Evolutionary conservation across 92 coral and sea anemone genomes (phyloP).

Genomic region (Heliopora coerulea): DNA sequence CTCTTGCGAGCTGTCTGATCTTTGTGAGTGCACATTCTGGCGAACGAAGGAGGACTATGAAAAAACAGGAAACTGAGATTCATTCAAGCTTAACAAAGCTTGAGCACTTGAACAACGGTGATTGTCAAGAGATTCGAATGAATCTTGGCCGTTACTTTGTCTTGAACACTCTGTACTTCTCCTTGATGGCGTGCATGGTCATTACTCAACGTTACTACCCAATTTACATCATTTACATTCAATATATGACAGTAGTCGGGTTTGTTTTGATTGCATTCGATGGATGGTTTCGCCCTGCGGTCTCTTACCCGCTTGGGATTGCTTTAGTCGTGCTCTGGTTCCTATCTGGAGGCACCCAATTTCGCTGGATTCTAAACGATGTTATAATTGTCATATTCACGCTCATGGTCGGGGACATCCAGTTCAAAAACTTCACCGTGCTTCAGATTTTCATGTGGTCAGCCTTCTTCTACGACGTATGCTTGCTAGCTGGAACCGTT

Average conservation of each 20-base stretch:
- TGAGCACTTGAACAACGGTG: neutral
- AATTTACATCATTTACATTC: constrained; percentile 65
- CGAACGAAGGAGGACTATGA: constrained; percentile 56
- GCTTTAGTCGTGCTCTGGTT: constrained; percentile 66
- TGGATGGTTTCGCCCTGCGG: constrained; percentile 72
- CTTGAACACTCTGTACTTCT: constrained; percentile 70
- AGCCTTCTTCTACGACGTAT: constrained; percentile 89
- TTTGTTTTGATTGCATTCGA: constrained; percentile 76
- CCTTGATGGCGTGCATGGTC: constrained; percentile 77
- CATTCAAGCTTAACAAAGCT: neutral
- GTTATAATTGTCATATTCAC: constrained; percentile 87
- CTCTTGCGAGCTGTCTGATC: constrained; percentile 65
- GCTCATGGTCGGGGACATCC: constrained; percentile 82
- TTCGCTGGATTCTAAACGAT: constrained; percentile 88
- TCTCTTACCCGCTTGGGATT: constrained; percentile 66
- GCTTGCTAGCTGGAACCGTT: constrained; percentile 73
- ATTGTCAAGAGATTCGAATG: constrained; percentile 46
- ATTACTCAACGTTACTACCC: constrained; percentile 74
- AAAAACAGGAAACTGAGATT: neutral
- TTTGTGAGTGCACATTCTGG: constrained; percentile 84
- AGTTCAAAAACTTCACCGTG: constrained; percentile 87
- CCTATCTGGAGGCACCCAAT: constrained; percentile 63
- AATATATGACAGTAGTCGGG: constrained; percentile 80
- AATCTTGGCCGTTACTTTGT: constrained; percentile 61
- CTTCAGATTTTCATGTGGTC: constrained; percentile 96